These are phyloP conservation scores for Emydoidea blandingii DNA, from an alignment of 2,797 vertebrate genomes.

Conservation along the genomic window DNA sequence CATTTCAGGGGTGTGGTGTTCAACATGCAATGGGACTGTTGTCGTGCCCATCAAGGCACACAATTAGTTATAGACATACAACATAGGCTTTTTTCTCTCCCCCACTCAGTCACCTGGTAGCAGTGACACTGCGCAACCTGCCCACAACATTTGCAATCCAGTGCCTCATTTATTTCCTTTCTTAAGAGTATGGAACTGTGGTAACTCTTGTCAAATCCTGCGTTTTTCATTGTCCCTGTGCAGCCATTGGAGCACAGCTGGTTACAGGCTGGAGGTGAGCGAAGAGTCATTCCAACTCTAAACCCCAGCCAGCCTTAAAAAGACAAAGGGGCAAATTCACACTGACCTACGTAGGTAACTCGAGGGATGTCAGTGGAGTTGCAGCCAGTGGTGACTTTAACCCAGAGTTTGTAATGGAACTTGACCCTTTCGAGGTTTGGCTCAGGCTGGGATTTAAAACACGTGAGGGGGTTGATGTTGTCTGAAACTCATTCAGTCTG, in stretches of 20 bases:
- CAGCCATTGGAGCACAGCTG: neutral
- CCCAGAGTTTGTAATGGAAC: neutral
- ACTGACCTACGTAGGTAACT: neutral
- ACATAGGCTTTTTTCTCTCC: neutral
- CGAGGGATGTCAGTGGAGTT: neutral
- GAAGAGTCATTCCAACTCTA: neutral
- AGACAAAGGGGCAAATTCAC: neutral
- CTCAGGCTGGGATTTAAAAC: constrained; percentile 4
- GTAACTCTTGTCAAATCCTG: neutral
- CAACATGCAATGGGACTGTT: neutral
- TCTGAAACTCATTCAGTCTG: constrained; percentile 27
- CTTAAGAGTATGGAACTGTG: neutral
- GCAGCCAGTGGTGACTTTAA: too few species aligned
- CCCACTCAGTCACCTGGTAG: neutral
- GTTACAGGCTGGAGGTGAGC: too few species aligned
- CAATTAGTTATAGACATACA: neutral
- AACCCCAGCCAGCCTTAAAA: neutral
- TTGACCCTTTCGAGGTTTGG: neutral
- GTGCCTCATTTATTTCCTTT: neutral
- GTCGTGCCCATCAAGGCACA: too few species aligned
- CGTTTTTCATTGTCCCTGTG: neutral
- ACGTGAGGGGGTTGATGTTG: constrained; percentile 12
- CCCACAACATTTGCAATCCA: neutral
- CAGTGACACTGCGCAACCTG: neutral
- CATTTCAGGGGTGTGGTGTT: neutral